Conservation (phyloP, 2,797 vertebrate species). For the Naso thynnoides region DNA sequence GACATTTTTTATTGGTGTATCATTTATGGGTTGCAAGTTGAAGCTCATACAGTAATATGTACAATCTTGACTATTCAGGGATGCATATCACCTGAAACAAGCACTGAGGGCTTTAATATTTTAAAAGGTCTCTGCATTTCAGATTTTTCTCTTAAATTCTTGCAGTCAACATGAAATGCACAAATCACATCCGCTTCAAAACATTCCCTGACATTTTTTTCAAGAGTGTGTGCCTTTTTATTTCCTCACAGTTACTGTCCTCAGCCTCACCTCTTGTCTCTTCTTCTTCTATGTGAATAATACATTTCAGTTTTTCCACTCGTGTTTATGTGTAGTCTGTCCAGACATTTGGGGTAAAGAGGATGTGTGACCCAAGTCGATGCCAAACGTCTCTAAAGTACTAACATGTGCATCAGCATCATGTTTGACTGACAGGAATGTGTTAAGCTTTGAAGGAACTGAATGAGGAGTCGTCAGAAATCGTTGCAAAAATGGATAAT, state of each 20-base stretch:
- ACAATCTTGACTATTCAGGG: slow-evolving; percentile 43
- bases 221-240: background rate
- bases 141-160: slow-evolving; percentile 25
- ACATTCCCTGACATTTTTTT: background rate
- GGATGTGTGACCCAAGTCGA: background rate
- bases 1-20: slow-evolving; percentile 52
- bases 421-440: too few species aligned
- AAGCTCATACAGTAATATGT: slow-evolving; percentile 49
- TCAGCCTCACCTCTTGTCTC: background rate
- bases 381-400: too few species aligned
- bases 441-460: too few species aligned
- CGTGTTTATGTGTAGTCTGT: background rate
- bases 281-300: background rate
- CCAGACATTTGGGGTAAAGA: background rate
- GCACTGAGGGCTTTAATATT: slow-evolving; percentile 54
- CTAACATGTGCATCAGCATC: too few species aligned
- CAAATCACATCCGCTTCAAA: slow-evolving; percentile 2
- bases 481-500: too few species aligned
- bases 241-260: slow-evolving; percentile 1
- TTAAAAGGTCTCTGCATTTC: slow-evolving; percentile 33
- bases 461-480: too few species aligned
- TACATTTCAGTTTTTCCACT: background rate
- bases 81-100: slow-evolving; percentile 59
- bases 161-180: background rate
- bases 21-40: slow-evolving; percentile 61